These are phyloP conservation scores for Zaprionus lineosus DNA, from an alignment of 2,888 invertebrate species.

Conservation along the genomic window DNA sequence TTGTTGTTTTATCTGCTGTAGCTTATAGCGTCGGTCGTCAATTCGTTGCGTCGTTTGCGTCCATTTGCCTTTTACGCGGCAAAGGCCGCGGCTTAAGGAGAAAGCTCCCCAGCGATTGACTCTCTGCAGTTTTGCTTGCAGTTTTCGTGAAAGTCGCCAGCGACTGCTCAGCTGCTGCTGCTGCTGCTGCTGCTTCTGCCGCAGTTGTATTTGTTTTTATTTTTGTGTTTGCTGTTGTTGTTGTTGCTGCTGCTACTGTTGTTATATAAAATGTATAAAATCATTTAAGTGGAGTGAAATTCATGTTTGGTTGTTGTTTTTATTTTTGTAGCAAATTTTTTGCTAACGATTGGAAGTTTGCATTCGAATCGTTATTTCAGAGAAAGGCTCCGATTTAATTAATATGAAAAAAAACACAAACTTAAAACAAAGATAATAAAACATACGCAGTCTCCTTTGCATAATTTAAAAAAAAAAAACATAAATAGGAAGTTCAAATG, in stretches of 20 bases:
- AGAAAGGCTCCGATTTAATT: slow-evolving; percentile 22
- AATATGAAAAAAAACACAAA: background rate
- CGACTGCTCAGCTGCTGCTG: slow-evolving; percentile 5
- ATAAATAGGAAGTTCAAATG: slow-evolving; percentile 5
- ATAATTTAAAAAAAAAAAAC: no score
- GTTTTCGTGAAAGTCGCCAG: slow-evolving; percentile 72
- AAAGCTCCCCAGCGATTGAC: slow-evolving; percentile 62
- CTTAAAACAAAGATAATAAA: background rate
- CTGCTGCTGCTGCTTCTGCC: slow-evolving; percentile 11
- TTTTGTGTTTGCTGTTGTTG: slow-evolving; percentile 21
- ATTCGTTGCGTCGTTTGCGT: slow-evolving; percentile 54
- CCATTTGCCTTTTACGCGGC: slow-evolving; percentile 64
- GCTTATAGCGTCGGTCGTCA: slow-evolving; percentile 47
- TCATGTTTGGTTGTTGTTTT: slow-evolving; percentile 44
- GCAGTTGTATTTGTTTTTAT: slow-evolving; percentile 13
- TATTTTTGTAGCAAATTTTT: slow-evolving; percentile 7
- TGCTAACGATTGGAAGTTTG: slow-evolving; percentile 47
- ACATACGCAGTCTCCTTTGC: background rate
- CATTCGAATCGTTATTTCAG: slow-evolving; percentile 17
- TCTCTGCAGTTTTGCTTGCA: slow-evolving; percentile 71
- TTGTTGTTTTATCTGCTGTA: slow-evolving; percentile 43
- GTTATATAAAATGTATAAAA: slow-evolving; percentile 74
- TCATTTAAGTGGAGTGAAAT: slow-evolving; percentile 77
- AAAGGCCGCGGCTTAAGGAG: slow-evolving; percentile 56
- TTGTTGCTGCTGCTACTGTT: slow-evolving; percentile 31